Evolutionary conservation across 2,888 invertebrate species (phyloP).

Genomic region (Lypha dubia): DNA sequence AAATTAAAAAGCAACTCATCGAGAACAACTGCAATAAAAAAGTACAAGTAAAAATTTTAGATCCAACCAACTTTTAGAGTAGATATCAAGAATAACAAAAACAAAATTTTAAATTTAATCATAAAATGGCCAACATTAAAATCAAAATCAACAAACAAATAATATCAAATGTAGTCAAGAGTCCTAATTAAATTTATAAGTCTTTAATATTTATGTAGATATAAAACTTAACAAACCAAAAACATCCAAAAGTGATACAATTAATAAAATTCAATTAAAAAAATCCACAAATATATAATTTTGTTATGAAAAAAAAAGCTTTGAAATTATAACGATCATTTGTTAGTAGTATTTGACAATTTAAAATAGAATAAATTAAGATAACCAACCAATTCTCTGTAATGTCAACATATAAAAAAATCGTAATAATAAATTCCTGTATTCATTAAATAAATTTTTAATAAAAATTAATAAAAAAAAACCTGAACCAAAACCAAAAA

Average conservation of each 20-base stretch:
- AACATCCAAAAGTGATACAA: slow-evolving; percentile 40
- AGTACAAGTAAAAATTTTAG: slow-evolving; percentile 61
- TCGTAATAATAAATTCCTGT: slow-evolving; percentile 23
- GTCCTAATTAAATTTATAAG: slow-evolving; percentile 57
- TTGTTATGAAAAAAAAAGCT: background rate
- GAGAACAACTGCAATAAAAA: slow-evolving; percentile 50
- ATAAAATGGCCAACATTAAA: slow-evolving; percentile 20
- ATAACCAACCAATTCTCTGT: background rate
- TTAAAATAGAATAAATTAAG: background rate
- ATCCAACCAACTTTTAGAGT: slow-evolving; percentile 26
- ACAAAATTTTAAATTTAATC: background rate
- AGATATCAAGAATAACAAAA: slow-evolving; percentile 6
- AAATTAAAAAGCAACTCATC: background rate
- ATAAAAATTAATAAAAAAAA: slow-evolving; percentile 12
- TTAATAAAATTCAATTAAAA: slow-evolving; percentile 28
- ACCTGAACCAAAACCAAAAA: slow-evolving; percentile 32
- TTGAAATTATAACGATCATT: slow-evolving; percentile 34
- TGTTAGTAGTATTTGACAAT: slow-evolving; percentile 48
- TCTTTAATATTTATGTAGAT: slow-evolving; percentile 31
- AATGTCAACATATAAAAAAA: slow-evolving; percentile 23
- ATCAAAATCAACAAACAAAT: slow-evolving; percentile 16
- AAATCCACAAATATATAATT: slow-evolving; percentile 4
- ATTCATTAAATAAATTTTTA: slow-evolving; percentile 22
- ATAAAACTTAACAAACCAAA: slow-evolving; percentile 32
- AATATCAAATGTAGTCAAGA: slow-evolving; percentile 43